Conservation (phyloP, 2,113 vertebrate species). For the Hippopotamus amphibius region DNA sequence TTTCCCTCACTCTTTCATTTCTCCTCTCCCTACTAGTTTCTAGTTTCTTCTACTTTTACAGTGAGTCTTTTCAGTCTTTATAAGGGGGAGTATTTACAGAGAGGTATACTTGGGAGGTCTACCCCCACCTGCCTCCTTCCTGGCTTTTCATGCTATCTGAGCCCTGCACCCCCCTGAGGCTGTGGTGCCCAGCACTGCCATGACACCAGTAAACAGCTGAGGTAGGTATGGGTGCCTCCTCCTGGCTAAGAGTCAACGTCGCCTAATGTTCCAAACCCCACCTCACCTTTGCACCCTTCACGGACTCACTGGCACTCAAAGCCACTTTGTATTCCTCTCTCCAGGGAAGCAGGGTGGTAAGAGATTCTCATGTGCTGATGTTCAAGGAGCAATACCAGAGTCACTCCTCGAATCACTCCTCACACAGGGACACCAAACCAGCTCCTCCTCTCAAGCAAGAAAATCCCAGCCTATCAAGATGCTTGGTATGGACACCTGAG, state of each 20-base stretch:
- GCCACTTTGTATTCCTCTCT: neutral
- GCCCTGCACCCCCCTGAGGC: neutral
- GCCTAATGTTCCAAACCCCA: neutral
- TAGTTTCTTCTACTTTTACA: no score
- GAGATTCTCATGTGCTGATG: neutral
- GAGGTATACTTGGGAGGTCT: neutral
- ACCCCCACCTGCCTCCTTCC: neutral
- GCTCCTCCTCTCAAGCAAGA: neutral
- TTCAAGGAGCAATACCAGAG: neutral
- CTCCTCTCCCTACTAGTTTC: neutral
- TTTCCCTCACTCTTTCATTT: neutral
- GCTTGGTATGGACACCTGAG: neutral
- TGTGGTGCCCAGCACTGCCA: neutral
- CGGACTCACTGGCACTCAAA: neutral
- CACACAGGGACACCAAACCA: neutral
- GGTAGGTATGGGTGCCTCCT: neutral
- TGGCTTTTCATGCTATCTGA: neutral
- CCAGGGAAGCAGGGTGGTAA: neutral
- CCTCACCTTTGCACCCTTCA: accelerated
- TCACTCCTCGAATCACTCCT: neutral
- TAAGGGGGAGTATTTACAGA: neutral
- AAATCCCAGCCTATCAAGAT: neutral
- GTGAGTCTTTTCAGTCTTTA: no score
- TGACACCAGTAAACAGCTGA: neutral
- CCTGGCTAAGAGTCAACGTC: accelerated